Base-by-base conservation (phyloP, 1,140 invertebrate genomes). In the Bicyclus anynana region DNA sequence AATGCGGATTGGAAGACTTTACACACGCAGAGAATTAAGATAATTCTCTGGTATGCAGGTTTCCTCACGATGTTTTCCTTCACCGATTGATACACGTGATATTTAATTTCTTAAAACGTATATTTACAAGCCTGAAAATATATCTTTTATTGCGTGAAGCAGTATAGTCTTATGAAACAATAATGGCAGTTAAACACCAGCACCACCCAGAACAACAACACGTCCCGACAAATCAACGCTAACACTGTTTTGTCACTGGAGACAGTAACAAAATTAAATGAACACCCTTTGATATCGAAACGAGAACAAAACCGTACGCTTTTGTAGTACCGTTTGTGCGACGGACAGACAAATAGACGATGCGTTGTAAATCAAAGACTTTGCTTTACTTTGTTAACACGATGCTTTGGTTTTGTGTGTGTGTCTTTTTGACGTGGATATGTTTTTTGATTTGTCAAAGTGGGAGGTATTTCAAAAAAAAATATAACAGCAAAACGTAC, bases 261-360 rank as follows among this genome's bases (percentile, higher is more conserved):
- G 18, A 58, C 46, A 52, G 49, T 20, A 60, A 52, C 62, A 65
- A 65, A 65, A 68, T 59, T 50, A 68, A 65, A 62, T 54, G 57
- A 60, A 63, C 53, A 57, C 27, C 44, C 53, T 55, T 55, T 55
- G 53, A 55, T 55, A 55, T 55, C 46, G 44, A 37, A 42, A 48
- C 44, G 16, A 18, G 53, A 48, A 49, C 27, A 55, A 55, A 55
- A 55, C 18, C 29, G 20, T 27, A 47, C 33, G 44, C 44, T 37
- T 55, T 55, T 55, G 44, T 55, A 38, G 44, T 48, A n/a, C 44
- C 20, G 29, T 49, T n/a, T 55, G 7, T 55, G 48, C 46, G 53
- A 49, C 17, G 33, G 21, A 27, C 44, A 17, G 21, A 56, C 46
- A 56, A 56, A 56, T 47, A 56, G 46, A 56, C 40, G 33, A 49